phyloP scores from a whole-genome alignment of 2,113 vertebrate genomes.

The Cryptomyrus ogoouensis region DNA sequence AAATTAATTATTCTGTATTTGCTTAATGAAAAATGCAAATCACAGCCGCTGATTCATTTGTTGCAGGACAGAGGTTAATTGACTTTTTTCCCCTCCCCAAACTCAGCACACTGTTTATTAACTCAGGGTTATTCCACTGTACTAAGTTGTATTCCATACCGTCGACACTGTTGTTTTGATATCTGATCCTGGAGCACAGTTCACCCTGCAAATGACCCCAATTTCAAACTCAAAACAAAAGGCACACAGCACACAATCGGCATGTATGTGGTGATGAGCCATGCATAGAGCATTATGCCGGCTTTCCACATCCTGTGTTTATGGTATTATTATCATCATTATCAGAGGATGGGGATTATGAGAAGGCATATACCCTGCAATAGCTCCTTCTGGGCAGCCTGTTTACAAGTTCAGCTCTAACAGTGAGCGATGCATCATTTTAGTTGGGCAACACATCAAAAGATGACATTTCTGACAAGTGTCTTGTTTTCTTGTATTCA shows the following conservation, averaged over 20 bases:
- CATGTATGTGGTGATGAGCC: not conserved
- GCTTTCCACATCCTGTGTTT: not conserved
- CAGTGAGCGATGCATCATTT: not conserved
- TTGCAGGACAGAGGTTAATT: not conserved
- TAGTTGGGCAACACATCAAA: not conserved
- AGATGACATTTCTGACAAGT: slow-evolving; percentile 12
- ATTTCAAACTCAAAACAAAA: not conserved
- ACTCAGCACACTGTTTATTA: not conserved
- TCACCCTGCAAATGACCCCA: not conserved
- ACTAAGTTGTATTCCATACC: not conserved
- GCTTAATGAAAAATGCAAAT: not conserved
- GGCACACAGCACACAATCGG: not conserved
- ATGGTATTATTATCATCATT: not conserved
- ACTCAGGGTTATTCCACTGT: not conserved
- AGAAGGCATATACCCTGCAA: not conserved
- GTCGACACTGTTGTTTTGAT: not conserved
- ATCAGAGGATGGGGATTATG: not conserved
- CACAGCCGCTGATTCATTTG: not conserved
- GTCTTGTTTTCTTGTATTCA: not conserved
- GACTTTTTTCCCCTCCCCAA: not conserved
- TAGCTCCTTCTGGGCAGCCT: not conserved
- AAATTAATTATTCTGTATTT: not conserved
- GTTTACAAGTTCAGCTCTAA: not conserved
- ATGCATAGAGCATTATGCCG: not conserved
- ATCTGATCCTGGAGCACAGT: not conserved